Evolutionary conservation across 2,113 vertebrate species (phyloP).

Genomic region (Choloepus hoffmanni): DNA sequence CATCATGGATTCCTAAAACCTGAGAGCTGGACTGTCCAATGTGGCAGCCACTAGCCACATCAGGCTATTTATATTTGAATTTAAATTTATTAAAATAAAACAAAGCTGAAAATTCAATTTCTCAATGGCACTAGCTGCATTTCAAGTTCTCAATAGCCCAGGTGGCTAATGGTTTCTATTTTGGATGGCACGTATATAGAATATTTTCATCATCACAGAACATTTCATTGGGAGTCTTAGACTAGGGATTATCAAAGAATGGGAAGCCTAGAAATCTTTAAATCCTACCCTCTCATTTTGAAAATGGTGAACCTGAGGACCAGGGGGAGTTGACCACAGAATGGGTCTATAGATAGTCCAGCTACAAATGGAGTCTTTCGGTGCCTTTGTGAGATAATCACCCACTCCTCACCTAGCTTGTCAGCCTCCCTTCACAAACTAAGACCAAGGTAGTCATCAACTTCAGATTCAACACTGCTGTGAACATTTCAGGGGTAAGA

Average conservation of each 20-base stretch:
- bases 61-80: neutral
- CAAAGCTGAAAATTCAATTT: neutral
- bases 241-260: neutral
- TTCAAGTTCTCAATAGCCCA: neutral
- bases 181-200: neutral
- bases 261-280: neutral
- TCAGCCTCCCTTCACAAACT: neutral
- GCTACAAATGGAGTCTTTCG: neutral
- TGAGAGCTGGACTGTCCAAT: neutral
- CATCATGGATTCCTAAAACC: neutral
- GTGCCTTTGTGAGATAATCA: neutral
- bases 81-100: slow-evolving; percentile 38
- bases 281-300: neutral
- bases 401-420: neutral
- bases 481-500: neutral
- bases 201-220: neutral
- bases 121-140: neutral
- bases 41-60: neutral
- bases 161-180: neutral
- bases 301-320: neutral
- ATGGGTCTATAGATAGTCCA: no score
- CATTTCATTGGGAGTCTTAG: neutral
- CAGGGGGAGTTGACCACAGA: neutral
- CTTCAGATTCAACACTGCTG: neutral
- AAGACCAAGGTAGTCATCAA: neutral